phyloP scores from a whole-genome alignment of 1,140 invertebrate species.

The Bombus impatiens region DNA sequence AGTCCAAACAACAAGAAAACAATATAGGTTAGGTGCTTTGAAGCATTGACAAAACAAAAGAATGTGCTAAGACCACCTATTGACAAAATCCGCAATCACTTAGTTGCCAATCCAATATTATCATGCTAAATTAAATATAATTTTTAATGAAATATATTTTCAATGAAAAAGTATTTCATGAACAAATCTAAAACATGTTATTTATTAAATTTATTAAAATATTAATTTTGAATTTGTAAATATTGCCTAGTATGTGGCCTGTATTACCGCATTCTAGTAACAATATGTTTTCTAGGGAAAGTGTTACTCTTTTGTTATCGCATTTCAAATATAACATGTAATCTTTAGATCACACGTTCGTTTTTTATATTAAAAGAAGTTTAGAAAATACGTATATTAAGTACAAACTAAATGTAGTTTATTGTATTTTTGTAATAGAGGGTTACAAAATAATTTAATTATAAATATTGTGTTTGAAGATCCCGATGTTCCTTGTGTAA shows the following conservation, averaged over 20 bases:
- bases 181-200: no score
- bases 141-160: background rate
- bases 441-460: background rate
- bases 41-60: no score
- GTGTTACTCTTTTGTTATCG: conserved; percentile 22
- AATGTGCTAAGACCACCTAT: no score
- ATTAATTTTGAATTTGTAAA: background rate
- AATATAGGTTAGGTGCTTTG: no score
- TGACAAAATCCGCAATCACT: no score
- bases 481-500: background rate
- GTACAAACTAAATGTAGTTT: background rate
- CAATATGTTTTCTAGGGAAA: background rate
- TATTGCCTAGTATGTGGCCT: background rate
- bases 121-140: background rate
- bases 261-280: background rate
- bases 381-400: background rate
- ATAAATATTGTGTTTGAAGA: background rate
- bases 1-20: no score
- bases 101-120: no score
- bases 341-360: background rate
- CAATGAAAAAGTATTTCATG: background rate
- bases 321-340: background rate
- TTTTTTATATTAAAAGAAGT: background rate
- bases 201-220: background rate
- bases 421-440: background rate